Evolutionary conservation across 2,888 invertebrate species (phyloP), one percentile per base, ranked within the genome.

Genomic region (Ormyrus rosae): DNA sequence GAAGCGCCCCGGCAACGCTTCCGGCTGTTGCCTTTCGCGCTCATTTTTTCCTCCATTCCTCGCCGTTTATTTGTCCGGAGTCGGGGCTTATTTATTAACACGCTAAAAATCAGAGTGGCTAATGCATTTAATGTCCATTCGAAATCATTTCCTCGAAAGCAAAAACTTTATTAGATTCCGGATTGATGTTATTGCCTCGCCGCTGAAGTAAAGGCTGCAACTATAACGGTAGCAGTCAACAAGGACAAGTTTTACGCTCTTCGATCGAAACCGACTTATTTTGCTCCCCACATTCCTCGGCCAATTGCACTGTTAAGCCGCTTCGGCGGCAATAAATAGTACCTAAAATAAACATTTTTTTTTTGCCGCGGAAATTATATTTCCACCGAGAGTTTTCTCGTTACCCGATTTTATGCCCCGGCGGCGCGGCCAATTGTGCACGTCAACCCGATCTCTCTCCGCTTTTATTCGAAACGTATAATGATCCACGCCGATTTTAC

Each of bases 1-100:
- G 81, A 84, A 76, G 81, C 80, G 77, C 82, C 73, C 65, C 79
- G 80, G 78, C 80, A 80, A 80, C 73, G 80, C 75, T 83, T 83
- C 83, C 82, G 82, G 71, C 80, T 76, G 70, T 60, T 80, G 53
- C 75, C 46, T 74, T 61, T 71, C 51, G 58, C 75, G 34, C 48
- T 64, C 19, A 34, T 53, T 46, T 60, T 50, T 50, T 71, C 58
- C 46, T 64, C 11, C 34, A 7, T 19, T 50, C 50, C 10, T 45
- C 50, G 53, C n/a, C 46, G 9, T 45, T 72, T 69, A 78, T 75
- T 74, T 71, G 53, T 70, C 60, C 34, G 46, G 34, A 34, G 48
- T 60, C 67, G n/a, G 45, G 65, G 55, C 61, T 70, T 74, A 81
- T 71, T 81, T 75, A 81, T 70, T 67, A 78, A 10, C 46, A 58